Base-by-base conservation (phyloP, 1,140 invertebrate genomes). In the Caenorhabditis latens region DNA sequence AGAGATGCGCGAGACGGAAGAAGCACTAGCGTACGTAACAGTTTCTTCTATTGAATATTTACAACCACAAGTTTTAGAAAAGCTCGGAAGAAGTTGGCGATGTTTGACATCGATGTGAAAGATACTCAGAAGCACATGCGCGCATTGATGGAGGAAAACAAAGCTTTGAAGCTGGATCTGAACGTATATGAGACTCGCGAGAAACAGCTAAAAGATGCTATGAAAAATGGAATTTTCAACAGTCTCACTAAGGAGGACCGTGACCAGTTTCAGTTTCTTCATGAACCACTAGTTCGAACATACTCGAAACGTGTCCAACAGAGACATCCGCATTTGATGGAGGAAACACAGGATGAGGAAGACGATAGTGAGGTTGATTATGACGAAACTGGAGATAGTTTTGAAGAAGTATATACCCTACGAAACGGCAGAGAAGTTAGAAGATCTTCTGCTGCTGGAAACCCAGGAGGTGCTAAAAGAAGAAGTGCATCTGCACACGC, bases 301-400 rank as follows among this genome's bases (percentile, higher is more conserved):
- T 79, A 83, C 58, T 55, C 71, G 79, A 50, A 71, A 86, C 46
- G 86, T n/a, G 50, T 86, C 42, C 75, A 63, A 61, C 86, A 84
- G 19, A 58, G 65, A 42, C 55, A 86, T 65, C 57, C 75, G 4
- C 86, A 79, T 83, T 84, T 79, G 21, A 79, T 79, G 71, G 71
- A 79, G 21, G 71, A 79, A 13, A 79, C 71, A 11, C 40, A 46
- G 46, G 71, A 79, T 0, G 71, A 79, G 7, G 71, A 43, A 24
- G 71, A 50, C 40, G 71, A 79, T 24, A 79, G 71, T 79, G 71
- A 79, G 14, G 71, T 79, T 4, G 71, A 79, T 50, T 79, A 79
- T n/a, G 71, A 79, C 24, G 71, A 24, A 7, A 79, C 71, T 4
- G 71, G 71, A 21, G 71, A 79, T 11, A 79, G 71, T 50, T 79